Evolutionary conservation across 2,888 invertebrate species (phyloP).

Genomic region (Pseudolycoriella hygida): DNA sequence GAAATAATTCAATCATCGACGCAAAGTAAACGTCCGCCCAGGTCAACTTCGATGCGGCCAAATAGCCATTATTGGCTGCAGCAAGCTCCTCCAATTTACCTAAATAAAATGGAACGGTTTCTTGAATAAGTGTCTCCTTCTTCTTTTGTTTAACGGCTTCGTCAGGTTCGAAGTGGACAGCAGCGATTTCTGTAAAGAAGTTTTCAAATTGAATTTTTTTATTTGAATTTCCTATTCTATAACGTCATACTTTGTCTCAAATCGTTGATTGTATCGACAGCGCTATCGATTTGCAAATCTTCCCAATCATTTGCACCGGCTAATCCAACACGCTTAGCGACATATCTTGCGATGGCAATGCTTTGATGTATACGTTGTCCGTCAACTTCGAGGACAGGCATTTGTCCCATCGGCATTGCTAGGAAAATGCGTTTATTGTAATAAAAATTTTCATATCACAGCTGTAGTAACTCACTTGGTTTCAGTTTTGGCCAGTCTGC

Average conservation of each 20-base stretch:
- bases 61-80: slow-evolving; percentile 32
- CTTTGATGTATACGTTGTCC: slow-evolving; percentile 33
- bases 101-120: slow-evolving; percentile 29
- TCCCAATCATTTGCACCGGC: slow-evolving; percentile 32
- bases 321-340: slow-evolving; percentile 31
- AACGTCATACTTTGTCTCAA: slow-evolving; percentile 29
- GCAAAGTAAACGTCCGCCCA: slow-evolving; percentile 48
- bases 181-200: slow-evolving; percentile 17
- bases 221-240: slow-evolving; percentile 3
- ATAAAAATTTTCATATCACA: too few relatives aligned
- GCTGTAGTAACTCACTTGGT: too few relatives aligned
- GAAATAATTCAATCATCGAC: slow-evolving; percentile 38
- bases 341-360: slow-evolving; percentile 32
- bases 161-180: slow-evolving; percentile 28
- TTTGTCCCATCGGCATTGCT: slow-evolving; percentile 8
- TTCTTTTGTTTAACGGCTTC: slow-evolving; percentile 26
- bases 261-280: slow-evolving; percentile 34
- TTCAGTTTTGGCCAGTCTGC: too few relatives aligned
- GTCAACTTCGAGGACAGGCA: slow-evolving; percentile 24
- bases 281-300: slow-evolving; percentile 32
- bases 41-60: slow-evolving; percentile 32
- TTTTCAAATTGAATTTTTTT: slow-evolving; percentile 4
- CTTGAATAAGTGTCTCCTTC: slow-evolving; percentile 22
- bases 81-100: slow-evolving; percentile 31
- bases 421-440: neutral